Evolutionary conservation across 2,797 vertebrate species (phyloP).

Genomic region (Brachyalestes nurse): DNA sequence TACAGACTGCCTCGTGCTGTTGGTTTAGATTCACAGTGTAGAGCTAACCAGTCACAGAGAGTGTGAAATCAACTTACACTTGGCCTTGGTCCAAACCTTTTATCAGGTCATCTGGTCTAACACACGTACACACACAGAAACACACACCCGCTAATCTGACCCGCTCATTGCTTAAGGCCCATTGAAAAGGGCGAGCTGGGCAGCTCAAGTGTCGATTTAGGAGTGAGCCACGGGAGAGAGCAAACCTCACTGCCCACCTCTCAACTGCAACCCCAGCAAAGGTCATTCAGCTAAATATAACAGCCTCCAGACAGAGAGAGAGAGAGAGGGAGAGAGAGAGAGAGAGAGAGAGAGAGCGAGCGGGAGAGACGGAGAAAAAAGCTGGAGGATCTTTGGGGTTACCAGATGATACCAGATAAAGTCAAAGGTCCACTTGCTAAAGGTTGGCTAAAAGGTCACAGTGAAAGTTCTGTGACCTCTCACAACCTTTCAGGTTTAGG

Average conservation of each 20-base stretch:
- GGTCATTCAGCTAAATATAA: slow-evolving; percentile 79
- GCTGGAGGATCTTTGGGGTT: slow-evolving; percentile 34
- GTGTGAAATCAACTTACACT: slow-evolving; percentile 11
- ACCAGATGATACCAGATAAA: slow-evolving; percentile 50
- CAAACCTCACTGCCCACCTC: slow-evolving; percentile 48
- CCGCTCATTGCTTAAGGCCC: slow-evolving; percentile 27
- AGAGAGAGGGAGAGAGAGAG: slow-evolving; percentile 21
- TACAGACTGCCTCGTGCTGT: not conserved
- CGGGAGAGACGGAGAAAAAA: slow-evolving; percentile 13
- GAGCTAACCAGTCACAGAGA: slow-evolving; percentile 17
- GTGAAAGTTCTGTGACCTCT: slow-evolving; percentile 46
- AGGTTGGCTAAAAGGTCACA: slow-evolving; percentile 55
- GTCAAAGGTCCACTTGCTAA: slow-evolving; percentile 54
- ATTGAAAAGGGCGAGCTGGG: slow-evolving; percentile 46
- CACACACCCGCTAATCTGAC: not conserved
- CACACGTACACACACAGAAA: slow-evolving; percentile 22
- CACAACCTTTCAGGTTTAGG: slow-evolving; percentile 35
- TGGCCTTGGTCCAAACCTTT: slow-evolving; percentile 26
- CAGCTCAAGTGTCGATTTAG: slow-evolving; percentile 47
- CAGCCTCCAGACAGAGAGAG: slow-evolving; percentile 24
- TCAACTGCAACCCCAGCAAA: slow-evolving; percentile 71
- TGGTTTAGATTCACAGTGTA: not conserved
- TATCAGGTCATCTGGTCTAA: slow-evolving; percentile 16
- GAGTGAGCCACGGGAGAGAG: slow-evolving; percentile 32
- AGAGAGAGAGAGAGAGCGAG: slow-evolving; percentile 11